phyloP scores from a whole-genome alignment of 35 echinoderm and acorn worm genomes.

The Eucidaris tribuloides region DNA sequence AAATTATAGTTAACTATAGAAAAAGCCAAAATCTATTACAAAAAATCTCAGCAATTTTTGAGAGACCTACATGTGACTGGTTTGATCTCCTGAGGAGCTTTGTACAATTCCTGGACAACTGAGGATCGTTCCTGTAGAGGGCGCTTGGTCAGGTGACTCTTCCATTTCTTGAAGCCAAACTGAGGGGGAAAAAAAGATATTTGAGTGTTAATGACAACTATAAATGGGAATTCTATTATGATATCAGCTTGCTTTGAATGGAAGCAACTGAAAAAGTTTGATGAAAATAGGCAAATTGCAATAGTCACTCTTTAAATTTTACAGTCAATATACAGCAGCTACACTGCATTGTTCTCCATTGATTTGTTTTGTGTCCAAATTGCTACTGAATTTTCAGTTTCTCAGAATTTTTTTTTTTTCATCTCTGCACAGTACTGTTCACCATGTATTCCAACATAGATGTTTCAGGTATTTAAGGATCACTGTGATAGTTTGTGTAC shows the following conservation, averaged over 20 bases:
- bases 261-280: not conserved
- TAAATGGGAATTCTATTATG: not conserved
- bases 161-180: slow-evolving; percentile 99
- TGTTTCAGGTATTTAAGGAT: no score
- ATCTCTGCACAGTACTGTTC: no score
- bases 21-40: no score
- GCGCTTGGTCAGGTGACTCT: slow-evolving; percentile 77
- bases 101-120: slow-evolving; percentile 74
- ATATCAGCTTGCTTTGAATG: not conserved
- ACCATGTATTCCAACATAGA: no score
- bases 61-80: slow-evolving; percentile 58
- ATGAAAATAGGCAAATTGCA: not conserved
- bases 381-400: no score
- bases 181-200: slow-evolving; percentile 24
- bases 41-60: not conserved
- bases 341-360: not conserved
- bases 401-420: no score
- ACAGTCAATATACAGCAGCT: not conserved
- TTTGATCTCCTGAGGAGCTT: slow-evolving; percentile 29
- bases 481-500: no score
- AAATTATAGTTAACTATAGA: no score
- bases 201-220: not conserved
- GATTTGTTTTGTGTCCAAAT: no score
- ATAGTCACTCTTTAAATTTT: not conserved
- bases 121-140: slow-evolving; percentile 74